phyloP scores from a whole-genome alignment of 2,113 vertebrate species.

The Oreochromis spilurus region DNA sequence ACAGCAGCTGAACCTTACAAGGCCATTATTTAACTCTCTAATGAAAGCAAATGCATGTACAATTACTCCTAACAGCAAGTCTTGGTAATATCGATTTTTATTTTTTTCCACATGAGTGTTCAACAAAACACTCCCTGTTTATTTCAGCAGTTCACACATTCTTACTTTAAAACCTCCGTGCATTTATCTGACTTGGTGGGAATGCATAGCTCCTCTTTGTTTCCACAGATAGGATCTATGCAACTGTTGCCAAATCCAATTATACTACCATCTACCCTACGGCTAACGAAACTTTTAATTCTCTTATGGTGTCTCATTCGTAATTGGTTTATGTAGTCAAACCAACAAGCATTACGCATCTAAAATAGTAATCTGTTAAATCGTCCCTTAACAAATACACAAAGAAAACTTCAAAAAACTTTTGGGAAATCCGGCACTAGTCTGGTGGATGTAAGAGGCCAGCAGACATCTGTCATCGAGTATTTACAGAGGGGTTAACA shows the following conservation, averaged over 20 bases:
- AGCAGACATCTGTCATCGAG: background rate
- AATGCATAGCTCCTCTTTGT: background rate
- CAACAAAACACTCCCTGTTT: background rate
- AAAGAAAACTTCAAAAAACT: background rate
- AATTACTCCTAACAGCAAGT: background rate
- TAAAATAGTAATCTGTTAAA: slow-evolving; percentile 30
- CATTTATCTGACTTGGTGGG: background rate
- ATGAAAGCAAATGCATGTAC: background rate
- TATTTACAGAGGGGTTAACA: slow-evolving; percentile 23
- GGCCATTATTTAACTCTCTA: background rate
- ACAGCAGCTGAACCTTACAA: background rate
- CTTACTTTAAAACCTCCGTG: background rate
- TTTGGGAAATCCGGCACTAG: background rate
- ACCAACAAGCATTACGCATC: slow-evolving; percentile 25
- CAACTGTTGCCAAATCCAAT: slow-evolving; percentile 30
- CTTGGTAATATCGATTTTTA: background rate
- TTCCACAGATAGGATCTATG: background rate
- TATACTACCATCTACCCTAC: slow-evolving; percentile 10
- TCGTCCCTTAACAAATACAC: background rate
- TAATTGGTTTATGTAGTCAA: slow-evolving; percentile 53
- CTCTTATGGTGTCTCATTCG: slow-evolving; percentile 28
- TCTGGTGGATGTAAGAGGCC: background rate
- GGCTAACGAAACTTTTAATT: slow-evolving; percentile 47
- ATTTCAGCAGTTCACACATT: background rate
- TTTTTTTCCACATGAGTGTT: background rate